Evolutionary conservation across 2,888 invertebrate species (phyloP).

Genomic region (Ornithoptera priamus): DNA sequence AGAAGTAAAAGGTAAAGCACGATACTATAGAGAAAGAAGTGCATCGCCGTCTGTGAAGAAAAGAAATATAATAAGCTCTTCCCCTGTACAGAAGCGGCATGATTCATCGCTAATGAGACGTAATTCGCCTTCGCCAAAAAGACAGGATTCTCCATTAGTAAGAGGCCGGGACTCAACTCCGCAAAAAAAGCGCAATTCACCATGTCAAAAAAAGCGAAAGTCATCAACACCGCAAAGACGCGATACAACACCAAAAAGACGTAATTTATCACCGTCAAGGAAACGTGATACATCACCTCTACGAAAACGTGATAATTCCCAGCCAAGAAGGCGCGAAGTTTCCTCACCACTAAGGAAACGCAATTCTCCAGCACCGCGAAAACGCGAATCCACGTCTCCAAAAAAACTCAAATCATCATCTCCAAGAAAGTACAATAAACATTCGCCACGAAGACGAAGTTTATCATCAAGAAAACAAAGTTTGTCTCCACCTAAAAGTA

Average conservation of each 20-base stretch:
- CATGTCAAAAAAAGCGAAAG: constrained; percentile 10
- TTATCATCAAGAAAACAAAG: constrained; percentile 4
- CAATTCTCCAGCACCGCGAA: constrained; percentile 1
- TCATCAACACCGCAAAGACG: constrained; percentile 35
- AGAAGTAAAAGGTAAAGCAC: constrained; percentile 32
- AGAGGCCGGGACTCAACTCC: constrained; percentile 18
- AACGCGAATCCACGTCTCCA: constrained; percentile 5
- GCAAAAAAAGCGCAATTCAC: constrained; percentile 21
- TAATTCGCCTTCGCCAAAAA: constrained; percentile 23
- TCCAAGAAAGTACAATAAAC: constrained; percentile 3
- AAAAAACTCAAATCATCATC: constrained; percentile 11
- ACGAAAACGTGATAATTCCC: not conserved
- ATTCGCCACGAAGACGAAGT: not conserved
- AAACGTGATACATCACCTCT: constrained; percentile 11
- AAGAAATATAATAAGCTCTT: constrained; percentile 49
- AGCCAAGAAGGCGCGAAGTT: constrained; percentile 7
- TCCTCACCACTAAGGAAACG: constrained; percentile 1
- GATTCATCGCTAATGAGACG: constrained; percentile 23
- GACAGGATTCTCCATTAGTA: constrained; percentile 15
- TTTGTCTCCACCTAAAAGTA: constrained; percentile 36
- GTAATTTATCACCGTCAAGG: not conserved
- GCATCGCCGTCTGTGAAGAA: constrained; percentile 43
- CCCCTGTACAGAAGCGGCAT: constrained; percentile 36
- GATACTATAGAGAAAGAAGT: constrained; percentile 47
- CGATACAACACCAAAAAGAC: constrained; percentile 30